Percentiles rank a stretch among this genome's conserved stretches.
Conservation (phyloP, 2,797 vertebrate species). For the Microchirus variegatus region DNA sequence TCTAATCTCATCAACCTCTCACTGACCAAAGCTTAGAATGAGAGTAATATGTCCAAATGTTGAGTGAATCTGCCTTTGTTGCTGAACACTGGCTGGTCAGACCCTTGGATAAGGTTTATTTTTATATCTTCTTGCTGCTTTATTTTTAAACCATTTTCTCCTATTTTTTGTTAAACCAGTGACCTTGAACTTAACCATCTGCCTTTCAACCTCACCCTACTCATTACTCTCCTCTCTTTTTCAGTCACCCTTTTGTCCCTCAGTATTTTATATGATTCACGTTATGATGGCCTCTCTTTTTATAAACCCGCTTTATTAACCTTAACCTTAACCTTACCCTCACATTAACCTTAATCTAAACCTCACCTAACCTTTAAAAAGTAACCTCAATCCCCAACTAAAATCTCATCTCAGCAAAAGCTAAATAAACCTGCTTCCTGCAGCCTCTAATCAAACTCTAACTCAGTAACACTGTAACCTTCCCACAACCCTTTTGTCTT, state of each 20-base stretch:
- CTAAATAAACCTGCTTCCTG: slow-evolving; percentile 76
- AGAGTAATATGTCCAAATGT: slow-evolving; percentile 62
- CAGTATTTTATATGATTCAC: slow-evolving; percentile 28
- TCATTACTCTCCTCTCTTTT: slow-evolving; percentile 10
- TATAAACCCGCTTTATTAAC: slow-evolving; percentile 87
- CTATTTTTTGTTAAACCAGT: slow-evolving; percentile 20
- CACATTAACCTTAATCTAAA: slow-evolving; percentile 70
- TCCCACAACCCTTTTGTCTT: slow-evolving; percentile 63
- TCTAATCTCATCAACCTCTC: slow-evolving; percentile 72
- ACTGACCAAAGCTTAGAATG: slow-evolving; percentile 56
- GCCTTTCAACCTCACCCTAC: neutral
- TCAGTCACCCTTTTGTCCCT: slow-evolving; percentile 24
- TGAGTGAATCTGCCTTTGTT: slow-evolving; percentile 63
- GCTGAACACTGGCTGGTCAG: slow-evolving; percentile 38
- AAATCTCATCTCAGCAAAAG: slow-evolving; percentile 63
- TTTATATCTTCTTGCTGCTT: slow-evolving; percentile 20
- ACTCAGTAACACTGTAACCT: slow-evolving; percentile 81
- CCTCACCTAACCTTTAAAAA: slow-evolving; percentile 74
- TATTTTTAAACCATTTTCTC: slow-evolving; percentile 18
- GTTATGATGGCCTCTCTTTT: slow-evolving; percentile 57
- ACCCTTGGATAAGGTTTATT: slow-evolving; percentile 8
- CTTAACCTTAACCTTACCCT: slow-evolving; percentile 66
- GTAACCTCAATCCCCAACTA: slow-evolving; percentile 64
- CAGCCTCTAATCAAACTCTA: slow-evolving; percentile 80
- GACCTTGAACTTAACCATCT: slow-evolving; percentile 19